Evolutionary conservation across 2,888 invertebrate species (phyloP).

Genomic region (Eumerus sabulonum): DNA sequence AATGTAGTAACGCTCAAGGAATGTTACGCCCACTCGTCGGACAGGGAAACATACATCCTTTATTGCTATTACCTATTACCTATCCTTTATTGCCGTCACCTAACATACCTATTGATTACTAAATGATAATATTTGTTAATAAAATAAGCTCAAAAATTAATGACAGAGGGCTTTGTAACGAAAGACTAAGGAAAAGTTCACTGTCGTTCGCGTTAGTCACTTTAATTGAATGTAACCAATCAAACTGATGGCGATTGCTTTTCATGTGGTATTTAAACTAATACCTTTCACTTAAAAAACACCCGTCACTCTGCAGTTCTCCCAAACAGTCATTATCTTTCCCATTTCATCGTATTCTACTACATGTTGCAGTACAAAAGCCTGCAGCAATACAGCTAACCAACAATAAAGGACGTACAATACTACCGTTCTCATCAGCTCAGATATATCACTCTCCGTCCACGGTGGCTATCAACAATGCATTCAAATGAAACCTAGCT

Average conservation of each 20-base stretch:
- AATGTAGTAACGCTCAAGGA: too few species aligned
- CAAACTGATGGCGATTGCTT: too few species aligned
- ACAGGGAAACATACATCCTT: too few species aligned
- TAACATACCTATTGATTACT: too few species aligned
- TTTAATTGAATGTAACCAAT: too few species aligned
- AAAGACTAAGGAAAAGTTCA: not conserved
- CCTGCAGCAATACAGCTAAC: not conserved
- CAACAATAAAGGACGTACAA: constrained; percentile 18
- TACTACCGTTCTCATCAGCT: constrained; percentile 2
- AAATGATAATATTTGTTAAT: too few species aligned
- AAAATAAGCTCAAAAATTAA: not conserved
- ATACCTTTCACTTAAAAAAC: constrained; percentile 31
- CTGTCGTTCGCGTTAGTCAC: not conserved
- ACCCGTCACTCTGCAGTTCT: not conserved
- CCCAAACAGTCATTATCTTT: constrained; percentile 1
- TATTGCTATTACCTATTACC: too few species aligned
- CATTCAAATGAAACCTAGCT: constrained; percentile 43
- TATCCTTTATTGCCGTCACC: too few species aligned
- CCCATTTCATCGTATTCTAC: constrained; percentile 5
- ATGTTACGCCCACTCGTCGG: too few species aligned
- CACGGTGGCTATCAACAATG: not conserved
- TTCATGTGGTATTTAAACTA: not conserved
- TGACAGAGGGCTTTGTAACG: too few species aligned
- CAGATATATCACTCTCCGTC: constrained; percentile 48
- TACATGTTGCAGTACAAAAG: constrained; percentile 17